Evolutionary conservation across 2,113 vertebrate genomes (phyloP).

Genomic region (Axis porcinus): DNA sequence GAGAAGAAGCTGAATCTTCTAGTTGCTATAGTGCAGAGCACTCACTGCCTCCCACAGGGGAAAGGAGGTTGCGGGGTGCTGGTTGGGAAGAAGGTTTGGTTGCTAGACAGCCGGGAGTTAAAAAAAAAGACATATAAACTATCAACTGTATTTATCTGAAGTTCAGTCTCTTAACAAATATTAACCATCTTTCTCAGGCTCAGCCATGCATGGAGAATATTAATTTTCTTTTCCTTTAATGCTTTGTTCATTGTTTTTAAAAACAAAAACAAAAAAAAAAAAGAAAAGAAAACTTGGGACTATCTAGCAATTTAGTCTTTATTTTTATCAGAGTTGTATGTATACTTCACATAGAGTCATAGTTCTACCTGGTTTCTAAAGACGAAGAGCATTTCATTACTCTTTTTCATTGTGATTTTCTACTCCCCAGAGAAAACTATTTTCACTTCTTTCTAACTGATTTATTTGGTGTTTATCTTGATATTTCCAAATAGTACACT

Average conservation of each 20-base stretch:
- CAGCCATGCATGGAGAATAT: neutral
- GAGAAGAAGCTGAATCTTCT: neutral
- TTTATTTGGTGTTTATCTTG: neutral
- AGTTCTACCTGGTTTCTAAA: neutral
- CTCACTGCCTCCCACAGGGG: neutral
- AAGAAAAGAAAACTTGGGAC: neutral
- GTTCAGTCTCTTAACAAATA: neutral
- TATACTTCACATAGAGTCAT: neutral
- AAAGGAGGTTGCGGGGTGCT: neutral
- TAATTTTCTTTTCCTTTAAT: neutral
- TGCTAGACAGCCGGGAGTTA: neutral
- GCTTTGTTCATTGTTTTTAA: neutral
- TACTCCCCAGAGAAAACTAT: neutral
- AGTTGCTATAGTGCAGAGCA: neutral
- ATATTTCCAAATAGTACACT: neutral
- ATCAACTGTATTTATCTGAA: neutral
- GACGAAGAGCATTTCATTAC: neutral
- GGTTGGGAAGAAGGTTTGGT: neutral
- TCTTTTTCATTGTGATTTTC: neutral
- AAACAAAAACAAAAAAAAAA: neutral
- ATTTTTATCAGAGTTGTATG: neutral
- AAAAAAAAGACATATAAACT: neutral
- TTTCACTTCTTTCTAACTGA: neutral
- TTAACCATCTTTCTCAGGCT: neutral
- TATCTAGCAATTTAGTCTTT: neutral